Base-by-base conservation (phyloP, 2,113 vertebrate genomes). In the Sceloporus undulatus region DNA sequence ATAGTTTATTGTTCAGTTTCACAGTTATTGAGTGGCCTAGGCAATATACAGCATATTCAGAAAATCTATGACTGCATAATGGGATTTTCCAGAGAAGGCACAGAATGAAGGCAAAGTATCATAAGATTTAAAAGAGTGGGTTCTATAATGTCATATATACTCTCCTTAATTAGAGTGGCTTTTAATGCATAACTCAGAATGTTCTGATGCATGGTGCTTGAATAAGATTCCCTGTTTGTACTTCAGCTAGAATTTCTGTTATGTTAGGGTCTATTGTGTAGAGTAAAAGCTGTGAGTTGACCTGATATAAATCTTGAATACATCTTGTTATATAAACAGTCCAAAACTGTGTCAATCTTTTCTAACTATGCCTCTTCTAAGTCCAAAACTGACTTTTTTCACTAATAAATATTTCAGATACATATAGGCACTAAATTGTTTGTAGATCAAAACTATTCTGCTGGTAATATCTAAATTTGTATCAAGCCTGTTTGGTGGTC, bases 221-320 rank as follows among this genome's bases (percentile, higher is more conserved):
- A 42, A 70, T 42, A 16, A 85, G 52, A 73, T 38, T 56, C n/a
- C 34, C 19, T 77, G 54, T 10, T 23, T 85, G 5, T 84, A 73
- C 7, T 65, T 85, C 34, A 40, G 54, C 14, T 76, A 27, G 34
- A 13, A 76, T 76, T 85, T 85, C 9, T 56, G 59, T 42, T 85
- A 6, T 76, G 10, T 85, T 62, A 27, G 54, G 48, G 13, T 16
- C n/a, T 85, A 18, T 75, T 85, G 34, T 48, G 25, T 62, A 27
- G n/a, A 62, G 19, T 74, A 34, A 76, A 65, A 38, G 48, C 18
- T 73, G 9, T 27, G 38, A 75, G 68, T 76, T 76, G 54, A 85
- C 19, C 70, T 84, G 70, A 75, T 74, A 84, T 74, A 84, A 74
- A 74, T 29, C n/a, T 84, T 84, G 29, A 38, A 74, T 75, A 56